phyloP scores from a whole-genome alignment of 2,797 vertebrate genomes.

The Anniella stebbinsi region DNA sequence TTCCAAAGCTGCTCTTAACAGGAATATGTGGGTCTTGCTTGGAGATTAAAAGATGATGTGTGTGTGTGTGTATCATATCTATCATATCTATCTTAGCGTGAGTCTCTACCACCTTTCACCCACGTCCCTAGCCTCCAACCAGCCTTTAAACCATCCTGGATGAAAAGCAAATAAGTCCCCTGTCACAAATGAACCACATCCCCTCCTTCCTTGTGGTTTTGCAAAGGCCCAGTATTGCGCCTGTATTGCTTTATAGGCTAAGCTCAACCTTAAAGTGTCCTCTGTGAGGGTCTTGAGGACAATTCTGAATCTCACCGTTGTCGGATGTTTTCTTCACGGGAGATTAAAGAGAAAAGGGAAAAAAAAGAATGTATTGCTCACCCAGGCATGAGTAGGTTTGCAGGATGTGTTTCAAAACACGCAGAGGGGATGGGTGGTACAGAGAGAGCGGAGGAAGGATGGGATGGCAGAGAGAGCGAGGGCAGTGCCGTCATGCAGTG shows the following conservation, averaged over 20 bases:
- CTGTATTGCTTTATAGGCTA: too few relatives aligned
- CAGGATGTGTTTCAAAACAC: neutral
- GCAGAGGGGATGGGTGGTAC: neutral
- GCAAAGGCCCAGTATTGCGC: too few relatives aligned
- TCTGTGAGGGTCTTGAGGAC: too few relatives aligned
- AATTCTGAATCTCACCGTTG: too few relatives aligned
- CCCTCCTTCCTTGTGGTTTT: neutral
- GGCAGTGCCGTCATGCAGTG: neutral
- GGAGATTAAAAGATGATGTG: neutral
- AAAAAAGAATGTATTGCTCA: neutral
- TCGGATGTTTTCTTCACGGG: neutral
- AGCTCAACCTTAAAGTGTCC: too few relatives aligned
- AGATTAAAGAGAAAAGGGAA: neutral
- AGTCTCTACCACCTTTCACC: neutral
- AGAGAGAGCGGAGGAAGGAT: neutral
- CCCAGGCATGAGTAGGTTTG: neutral
- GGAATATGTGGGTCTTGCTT: neutral
- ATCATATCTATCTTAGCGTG: neutral
- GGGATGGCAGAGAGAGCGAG: too few relatives aligned
- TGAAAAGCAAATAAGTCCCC: neutral
- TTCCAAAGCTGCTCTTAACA: neutral
- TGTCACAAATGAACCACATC: neutral
- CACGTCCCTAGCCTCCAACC: neutral
- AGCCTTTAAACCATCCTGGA: neutral
- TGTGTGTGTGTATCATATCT: neutral